These are phyloP conservation scores for Dryobates pubescens DNA, from an alignment of 2,797 vertebrate genomes.

Conservation along the genomic window DNA sequence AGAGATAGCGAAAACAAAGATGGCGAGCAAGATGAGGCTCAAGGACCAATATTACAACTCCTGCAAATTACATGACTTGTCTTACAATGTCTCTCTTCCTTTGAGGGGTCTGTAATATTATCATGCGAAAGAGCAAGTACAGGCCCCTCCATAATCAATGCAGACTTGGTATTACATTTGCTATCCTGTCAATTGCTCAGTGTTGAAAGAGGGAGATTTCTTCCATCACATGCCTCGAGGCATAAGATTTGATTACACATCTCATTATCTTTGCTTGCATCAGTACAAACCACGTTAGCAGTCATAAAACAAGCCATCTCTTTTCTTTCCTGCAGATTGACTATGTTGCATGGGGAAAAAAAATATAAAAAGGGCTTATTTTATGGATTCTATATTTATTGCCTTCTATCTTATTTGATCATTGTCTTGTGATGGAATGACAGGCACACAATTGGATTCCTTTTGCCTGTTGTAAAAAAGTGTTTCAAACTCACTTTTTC, in stretches of 20 bases:
- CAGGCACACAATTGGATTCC: background rate
- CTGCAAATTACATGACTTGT: background rate
- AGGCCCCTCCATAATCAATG: background rate
- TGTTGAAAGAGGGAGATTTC: background rate
- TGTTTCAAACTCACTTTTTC: background rate
- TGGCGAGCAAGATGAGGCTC: background rate
- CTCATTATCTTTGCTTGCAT: background rate
- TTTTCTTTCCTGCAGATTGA: conserved; percentile 10
- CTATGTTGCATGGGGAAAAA: background rate
- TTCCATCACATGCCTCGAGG: background rate
- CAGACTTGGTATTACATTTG: background rate
- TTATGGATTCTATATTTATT: conserved; percentile 1
- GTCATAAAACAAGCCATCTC: background rate
- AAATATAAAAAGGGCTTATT: background rate
- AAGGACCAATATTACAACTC: background rate
- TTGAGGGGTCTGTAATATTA: background rate
- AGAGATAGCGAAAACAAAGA: background rate
- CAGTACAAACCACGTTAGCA: conserved; percentile 7
- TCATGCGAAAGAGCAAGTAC: background rate
- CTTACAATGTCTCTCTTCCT: background rate
- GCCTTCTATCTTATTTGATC: background rate
- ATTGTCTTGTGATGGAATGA: background rate
- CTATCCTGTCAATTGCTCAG: background rate
- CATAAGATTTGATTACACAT: background rate
- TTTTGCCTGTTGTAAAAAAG: conserved; percentile 14